Evolutionary conservation across 2,888 invertebrate species (phyloP).

Genomic region (Coelinius sp.): DNA sequence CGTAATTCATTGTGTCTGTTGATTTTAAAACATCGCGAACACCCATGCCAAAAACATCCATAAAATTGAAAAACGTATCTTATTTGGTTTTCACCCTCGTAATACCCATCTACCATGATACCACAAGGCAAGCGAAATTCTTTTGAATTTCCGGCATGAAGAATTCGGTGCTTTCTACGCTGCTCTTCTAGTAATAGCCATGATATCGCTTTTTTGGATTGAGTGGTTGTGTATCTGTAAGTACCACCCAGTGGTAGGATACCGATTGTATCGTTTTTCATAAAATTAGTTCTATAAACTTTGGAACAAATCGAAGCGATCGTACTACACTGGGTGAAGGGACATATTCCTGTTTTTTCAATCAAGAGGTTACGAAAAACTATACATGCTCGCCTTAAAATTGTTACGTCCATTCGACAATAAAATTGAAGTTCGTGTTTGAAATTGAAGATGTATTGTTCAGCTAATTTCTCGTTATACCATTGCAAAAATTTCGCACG

Average conservation of each 20-base stretch:
- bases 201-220: too few relatives aligned
- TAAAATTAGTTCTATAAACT: too few relatives aligned
- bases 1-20: not conserved
- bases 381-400: not conserved
- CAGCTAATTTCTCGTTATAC: not conserved
- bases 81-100: slow-evolving; percentile 2
- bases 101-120: slow-evolving; percentile 35
- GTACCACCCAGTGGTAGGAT: too few relatives aligned
- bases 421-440: not conserved
- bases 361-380: not conserved
- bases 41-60: slow-evolving; percentile 40
- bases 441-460: not conserved
- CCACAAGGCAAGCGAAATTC: too few relatives aligned
- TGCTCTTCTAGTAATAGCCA: too few relatives aligned
- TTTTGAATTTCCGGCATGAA: too few relatives aligned
- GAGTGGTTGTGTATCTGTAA: too few relatives aligned
- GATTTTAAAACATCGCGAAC: not conserved
- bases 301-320: too few relatives aligned
- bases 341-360: too few relatives aligned
- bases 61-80: slow-evolving; percentile 34
- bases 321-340: too few relatives aligned
- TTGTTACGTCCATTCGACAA: not conserved
- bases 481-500: not conserved
- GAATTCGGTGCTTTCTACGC: too few relatives aligned
- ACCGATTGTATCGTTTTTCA: too few relatives aligned